Evolutionary conservation across 1,140 invertebrate species (phyloP), one percentile per base, ranked within the genome.

Genomic region (Microplitis mediator): DNA sequence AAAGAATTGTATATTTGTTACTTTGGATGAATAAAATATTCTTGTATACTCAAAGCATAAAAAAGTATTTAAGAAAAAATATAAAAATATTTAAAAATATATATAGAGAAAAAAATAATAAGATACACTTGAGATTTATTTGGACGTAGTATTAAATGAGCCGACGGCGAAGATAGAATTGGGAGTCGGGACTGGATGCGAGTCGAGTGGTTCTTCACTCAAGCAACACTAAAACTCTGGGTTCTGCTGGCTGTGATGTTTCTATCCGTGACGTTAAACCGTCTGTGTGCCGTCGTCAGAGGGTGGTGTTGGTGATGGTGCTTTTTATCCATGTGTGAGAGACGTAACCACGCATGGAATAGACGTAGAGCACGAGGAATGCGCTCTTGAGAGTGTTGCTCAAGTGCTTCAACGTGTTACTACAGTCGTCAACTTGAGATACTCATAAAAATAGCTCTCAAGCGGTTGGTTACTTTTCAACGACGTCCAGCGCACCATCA

Each of bases 21-120:
- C 84, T 85, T 86, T 86, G 82, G 80, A 86, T 83, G 86, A 87
- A 87, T 87, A 86, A 87, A 87, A 86, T 87, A 87, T 87, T 87
- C 86, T 87, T 87, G 85, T 87, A 87, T 87, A 86, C 82, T 84
- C 85, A 80, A 85, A 79, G 6, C 5, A 11, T 45, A 74, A 62
- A 16, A 67, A 58, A 56, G 34, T 39, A 35, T 6, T 36, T 11
- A 36, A 31, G 13, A n/a, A 45, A 64, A n/a, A 54, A 9, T 16
- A 56, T 16, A 13, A 56, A 23, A 56, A 23, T 39, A 35, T 6
- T 36, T 11, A 36, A 31, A 9, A n/a, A 45, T 36, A n/a, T 11
- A 9, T 16, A 56, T 16, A 13, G 14, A 23, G 23, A 56, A 56
- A 16, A 13, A 56, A 56, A 56, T 6, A 16, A 11, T 56, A 61